phyloP scores from a whole-genome alignment of 2,797 vertebrate species.

The Rhincodon typus region DNA sequence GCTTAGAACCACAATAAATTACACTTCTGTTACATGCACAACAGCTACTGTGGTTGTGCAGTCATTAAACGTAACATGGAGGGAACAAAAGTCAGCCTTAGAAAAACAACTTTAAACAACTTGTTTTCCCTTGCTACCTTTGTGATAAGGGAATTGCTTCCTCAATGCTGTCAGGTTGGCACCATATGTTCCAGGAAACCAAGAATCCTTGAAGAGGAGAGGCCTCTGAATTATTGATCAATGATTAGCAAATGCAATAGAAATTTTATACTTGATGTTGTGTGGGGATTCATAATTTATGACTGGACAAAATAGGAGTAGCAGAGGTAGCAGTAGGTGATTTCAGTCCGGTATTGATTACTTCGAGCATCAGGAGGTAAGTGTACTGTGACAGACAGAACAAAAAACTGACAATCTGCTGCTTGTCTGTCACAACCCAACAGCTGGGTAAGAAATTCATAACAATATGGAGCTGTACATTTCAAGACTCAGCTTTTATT shows the following conservation, averaged over 20 bases:
- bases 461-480: slow-evolving; percentile 36
- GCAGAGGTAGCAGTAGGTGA: slow-evolving; percentile 85
- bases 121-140: slow-evolving; percentile 60
- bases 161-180: slow-evolving; percentile 57
- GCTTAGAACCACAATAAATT: slow-evolving; percentile 53
- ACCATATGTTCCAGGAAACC: slow-evolving; percentile 86
- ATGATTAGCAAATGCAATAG: slow-evolving; percentile 97
- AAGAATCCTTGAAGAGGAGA: slow-evolving; percentile 80
- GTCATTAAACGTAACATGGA: slow-evolving; percentile 55
- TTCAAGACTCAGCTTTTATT: slow-evolving; percentile 35
- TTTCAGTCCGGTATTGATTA: slow-evolving; percentile 96
- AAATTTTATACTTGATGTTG: slow-evolving; percentile 91
- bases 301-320: slow-evolving; percentile 93
- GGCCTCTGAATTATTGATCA: slow-evolving; percentile 96
- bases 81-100: slow-evolving; percentile 57
- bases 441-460: slow-evolving; percentile 45
- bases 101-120: slow-evolving; percentile 60
- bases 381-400: slow-evolving; percentile 80
- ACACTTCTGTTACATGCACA: slow-evolving; percentile 53
- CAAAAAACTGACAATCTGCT: slow-evolving; percentile 67
- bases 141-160: slow-evolving; percentile 67
- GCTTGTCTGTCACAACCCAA: slow-evolving; percentile 59
- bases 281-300: slow-evolving; percentile 89
- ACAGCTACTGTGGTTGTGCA: slow-evolving; percentile 47
- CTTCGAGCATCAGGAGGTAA: slow-evolving; percentile 89